phyloP scores from a whole-genome alignment of 2,113 vertebrate species.

The Formicarius rufipectus region DNA sequence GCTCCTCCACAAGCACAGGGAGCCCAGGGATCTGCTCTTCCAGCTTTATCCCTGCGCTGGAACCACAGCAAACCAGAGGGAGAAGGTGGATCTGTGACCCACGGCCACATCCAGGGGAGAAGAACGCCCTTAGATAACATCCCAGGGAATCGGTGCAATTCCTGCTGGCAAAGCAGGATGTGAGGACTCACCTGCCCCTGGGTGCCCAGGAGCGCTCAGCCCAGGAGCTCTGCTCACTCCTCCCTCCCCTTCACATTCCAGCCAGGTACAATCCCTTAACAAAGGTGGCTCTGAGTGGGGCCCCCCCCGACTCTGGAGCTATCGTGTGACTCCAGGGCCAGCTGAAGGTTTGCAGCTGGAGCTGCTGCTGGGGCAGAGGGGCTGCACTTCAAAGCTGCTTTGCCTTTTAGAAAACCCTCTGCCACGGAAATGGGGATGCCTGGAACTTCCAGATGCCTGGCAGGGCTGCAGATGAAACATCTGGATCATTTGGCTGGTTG shows the following conservation, averaged over 20 bases:
- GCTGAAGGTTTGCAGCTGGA: not conserved
- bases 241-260: not conserved
- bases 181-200: not conserved
- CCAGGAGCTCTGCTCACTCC: not conserved
- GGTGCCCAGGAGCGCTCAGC: not conserved
- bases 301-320: rapidly evolving
- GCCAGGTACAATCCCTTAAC: not conserved
- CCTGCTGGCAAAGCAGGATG: not conserved
- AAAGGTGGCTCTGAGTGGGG: not conserved
- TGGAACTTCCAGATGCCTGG: conserved; percentile 21
- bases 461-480: not conserved
- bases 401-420: not conserved
- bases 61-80: not conserved
- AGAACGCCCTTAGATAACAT: rapidly evolving
- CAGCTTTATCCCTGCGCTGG: not conserved
- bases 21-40: not conserved
- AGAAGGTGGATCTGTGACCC: not conserved
- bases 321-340: rapidly evolving
- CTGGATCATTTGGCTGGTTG: not conserved
- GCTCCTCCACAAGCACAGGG: rapidly evolving
- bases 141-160: not conserved
- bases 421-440: not conserved
- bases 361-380: not conserved
- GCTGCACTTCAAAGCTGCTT: not conserved
- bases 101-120: not conserved